Percentiles rank a stretch among this genome's conserved stretches.
phyloP scores from a whole-genome alignment of 2,888 invertebrate genomes.

The Drosophila macrospina region DNA sequence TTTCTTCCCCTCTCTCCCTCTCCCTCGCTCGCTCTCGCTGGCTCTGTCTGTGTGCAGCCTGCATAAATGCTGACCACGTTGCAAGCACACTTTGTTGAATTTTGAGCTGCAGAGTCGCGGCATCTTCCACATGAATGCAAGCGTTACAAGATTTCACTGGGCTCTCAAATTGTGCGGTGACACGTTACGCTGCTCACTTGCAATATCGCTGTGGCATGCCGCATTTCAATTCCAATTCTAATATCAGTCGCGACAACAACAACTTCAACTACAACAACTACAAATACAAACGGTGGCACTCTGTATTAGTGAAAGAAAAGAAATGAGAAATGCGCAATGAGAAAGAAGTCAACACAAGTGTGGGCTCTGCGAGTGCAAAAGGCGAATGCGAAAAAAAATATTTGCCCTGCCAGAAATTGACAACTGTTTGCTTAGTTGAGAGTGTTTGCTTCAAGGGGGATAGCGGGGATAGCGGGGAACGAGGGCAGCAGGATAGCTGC shows the following conservation, averaged over 20 bases:
- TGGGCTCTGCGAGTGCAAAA: constrained; percentile 54
- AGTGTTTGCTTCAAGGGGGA: constrained; percentile 61
- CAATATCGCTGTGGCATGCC: constrained; percentile 48
- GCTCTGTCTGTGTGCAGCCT: background rate
- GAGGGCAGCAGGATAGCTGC: background rate
- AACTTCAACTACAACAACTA: constrained; percentile 7
- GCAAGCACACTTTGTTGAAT: constrained; percentile 17
- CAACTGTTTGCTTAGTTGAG: constrained; percentile 79
- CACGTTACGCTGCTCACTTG: constrained; percentile 43
- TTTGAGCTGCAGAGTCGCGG: constrained; percentile 36
- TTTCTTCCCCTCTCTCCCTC: background rate
- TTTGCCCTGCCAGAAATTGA: constrained; percentile 78
- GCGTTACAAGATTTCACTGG: background rate
- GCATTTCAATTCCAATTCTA: constrained; percentile 59
- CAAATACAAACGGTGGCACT: constrained; percentile 42
- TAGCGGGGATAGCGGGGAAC: background rate
- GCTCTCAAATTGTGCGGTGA: background rate
- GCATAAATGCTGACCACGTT: constrained; percentile 48
- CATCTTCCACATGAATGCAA: constrained; percentile 28
- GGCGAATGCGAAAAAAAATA: constrained; percentile 70
- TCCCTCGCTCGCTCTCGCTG: background rate
- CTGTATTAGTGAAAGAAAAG: constrained; percentile 36
- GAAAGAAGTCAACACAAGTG: constrained; percentile 47
- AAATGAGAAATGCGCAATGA: background rate
- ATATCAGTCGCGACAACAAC: constrained; percentile 50